Conservation (phyloP, 2,797 vertebrate species). For the Epinephelus malabaricus region DNA sequence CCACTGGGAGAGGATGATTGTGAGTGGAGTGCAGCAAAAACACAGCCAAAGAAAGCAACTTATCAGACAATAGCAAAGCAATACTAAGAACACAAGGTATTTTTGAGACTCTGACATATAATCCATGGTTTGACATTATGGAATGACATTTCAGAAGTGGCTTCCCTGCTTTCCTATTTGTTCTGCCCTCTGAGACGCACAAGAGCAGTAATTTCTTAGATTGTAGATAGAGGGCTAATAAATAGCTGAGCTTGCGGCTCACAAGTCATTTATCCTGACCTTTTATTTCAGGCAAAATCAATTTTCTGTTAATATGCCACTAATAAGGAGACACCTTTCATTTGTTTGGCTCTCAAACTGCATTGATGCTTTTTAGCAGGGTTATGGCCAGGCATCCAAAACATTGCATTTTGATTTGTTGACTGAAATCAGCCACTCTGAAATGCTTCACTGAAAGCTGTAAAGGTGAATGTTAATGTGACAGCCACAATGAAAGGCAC, state of each 20-base stretch:
- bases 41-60: slow-evolving; percentile 64
- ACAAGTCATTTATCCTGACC: slow-evolving; percentile 87
- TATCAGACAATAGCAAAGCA: slow-evolving; percentile 63
- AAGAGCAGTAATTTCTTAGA: slow-evolving; percentile 80
- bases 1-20: slow-evolving; percentile 54
- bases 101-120: slow-evolving; percentile 78
- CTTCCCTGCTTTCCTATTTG: slow-evolving; percentile 76
- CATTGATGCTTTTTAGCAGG: slow-evolving; percentile 61
- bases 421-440: slow-evolving; percentile 64
- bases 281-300: slow-evolving; percentile 87
- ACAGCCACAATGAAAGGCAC: slow-evolving; percentile 16
- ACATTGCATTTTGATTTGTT: slow-evolving; percentile 60
- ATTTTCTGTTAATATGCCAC: slow-evolving; percentile 83
- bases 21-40: slow-evolving; percentile 60
- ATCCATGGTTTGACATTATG: slow-evolving; percentile 85
- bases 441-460: slow-evolving; percentile 52
- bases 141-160: slow-evolving; percentile 84
- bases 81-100: slow-evolving; percentile 51
- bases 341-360: slow-evolving; percentile 75
- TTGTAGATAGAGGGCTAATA: slow-evolving; percentile 80
- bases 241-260: slow-evolving; percentile 74
- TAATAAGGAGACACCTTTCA: slow-evolving; percentile 81
- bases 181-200: slow-evolving; percentile 68
- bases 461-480: slow-evolving; percentile 56
- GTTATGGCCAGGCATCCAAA: slow-evolving; percentile 29